Evolutionary conservation across 2,797 vertebrate species (phyloP).

Genomic region (Okamejei kenojei): DNA sequence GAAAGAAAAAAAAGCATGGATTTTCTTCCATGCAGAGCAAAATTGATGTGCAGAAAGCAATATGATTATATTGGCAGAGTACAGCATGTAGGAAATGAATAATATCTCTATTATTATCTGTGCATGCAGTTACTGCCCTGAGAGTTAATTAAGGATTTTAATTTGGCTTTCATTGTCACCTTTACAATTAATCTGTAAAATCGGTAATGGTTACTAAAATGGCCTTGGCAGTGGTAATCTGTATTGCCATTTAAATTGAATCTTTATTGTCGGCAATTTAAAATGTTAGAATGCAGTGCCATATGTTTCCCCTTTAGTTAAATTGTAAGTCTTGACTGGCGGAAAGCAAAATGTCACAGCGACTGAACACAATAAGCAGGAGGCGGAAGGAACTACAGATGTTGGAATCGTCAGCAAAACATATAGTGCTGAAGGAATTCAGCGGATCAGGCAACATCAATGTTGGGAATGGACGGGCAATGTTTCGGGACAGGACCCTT

Average conservation of each 20-base stretch:
- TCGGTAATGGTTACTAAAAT: not conserved
- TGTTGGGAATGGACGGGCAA: too few species aligned
- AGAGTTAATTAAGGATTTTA: slow-evolving; percentile 14
- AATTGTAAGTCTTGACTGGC: not conserved
- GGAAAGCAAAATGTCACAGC: not conserved
- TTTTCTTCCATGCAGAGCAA: not conserved
- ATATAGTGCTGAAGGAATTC: too few species aligned
- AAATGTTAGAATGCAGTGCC: not conserved
- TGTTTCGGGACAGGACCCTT: too few species aligned
- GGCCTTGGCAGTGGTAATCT: not conserved
- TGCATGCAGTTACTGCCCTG: not conserved
- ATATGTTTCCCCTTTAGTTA: not conserved
- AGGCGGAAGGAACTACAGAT: too few species aligned
- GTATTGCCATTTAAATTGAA: not conserved
- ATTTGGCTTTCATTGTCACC: not conserved
- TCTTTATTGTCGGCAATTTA: not conserved
- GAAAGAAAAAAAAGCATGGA: not conserved
- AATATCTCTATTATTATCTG: not conserved
- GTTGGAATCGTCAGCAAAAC: too few species aligned
- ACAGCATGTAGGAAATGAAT: not conserved
- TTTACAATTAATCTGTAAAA: not conserved
- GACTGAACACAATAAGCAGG: not conserved
- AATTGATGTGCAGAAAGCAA: not conserved
- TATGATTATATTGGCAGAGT: not conserved
- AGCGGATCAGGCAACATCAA: too few species aligned